Evolutionary conservation across 2,113 vertebrate genomes (phyloP).

Genomic region (Eulemur macaco): DNA sequence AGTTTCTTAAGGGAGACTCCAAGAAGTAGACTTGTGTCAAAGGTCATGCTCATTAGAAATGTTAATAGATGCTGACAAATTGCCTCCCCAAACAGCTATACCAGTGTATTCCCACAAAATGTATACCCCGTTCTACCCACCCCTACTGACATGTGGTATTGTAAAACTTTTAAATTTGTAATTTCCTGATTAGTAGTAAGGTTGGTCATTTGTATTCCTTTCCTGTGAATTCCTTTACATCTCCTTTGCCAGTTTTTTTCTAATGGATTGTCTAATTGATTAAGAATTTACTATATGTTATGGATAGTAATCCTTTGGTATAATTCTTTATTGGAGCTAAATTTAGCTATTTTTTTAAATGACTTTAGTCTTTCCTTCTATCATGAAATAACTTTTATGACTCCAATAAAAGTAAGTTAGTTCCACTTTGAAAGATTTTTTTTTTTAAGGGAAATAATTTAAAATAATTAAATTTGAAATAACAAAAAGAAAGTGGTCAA

Average conservation of each 20-base stretch:
- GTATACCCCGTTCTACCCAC: not conserved
- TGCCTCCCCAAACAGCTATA: not conserved
- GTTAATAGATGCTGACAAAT: not conserved
- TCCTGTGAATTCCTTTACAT: conserved; percentile 30
- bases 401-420: not conserved
- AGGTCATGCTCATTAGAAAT: not conserved
- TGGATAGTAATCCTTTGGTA: not conserved
- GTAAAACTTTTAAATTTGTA: not conserved
- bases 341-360: conserved; percentile 16
- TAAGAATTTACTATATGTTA: not conserved
- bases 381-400: conserved; percentile 21
- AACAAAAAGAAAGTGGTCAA: not conserved
- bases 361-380: not conserved
- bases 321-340: not conserved
- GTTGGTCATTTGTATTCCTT: not conserved
- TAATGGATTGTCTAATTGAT: not conserved
- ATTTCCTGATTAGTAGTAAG: not conserved
- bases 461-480: not conserved
- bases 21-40: not conserved
- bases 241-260: conserved; percentile 17
- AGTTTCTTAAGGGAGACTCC: not conserved
- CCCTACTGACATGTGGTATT: not conserved
- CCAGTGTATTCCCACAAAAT: not conserved
- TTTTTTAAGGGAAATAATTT: conserved; percentile 33
- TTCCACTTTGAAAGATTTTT: not conserved